Percentiles rank a stretch among this genome's conserved stretches.
phyloP scores from a whole-genome alignment of 2,797 vertebrate genomes.

The Molossus molossus region DNA sequence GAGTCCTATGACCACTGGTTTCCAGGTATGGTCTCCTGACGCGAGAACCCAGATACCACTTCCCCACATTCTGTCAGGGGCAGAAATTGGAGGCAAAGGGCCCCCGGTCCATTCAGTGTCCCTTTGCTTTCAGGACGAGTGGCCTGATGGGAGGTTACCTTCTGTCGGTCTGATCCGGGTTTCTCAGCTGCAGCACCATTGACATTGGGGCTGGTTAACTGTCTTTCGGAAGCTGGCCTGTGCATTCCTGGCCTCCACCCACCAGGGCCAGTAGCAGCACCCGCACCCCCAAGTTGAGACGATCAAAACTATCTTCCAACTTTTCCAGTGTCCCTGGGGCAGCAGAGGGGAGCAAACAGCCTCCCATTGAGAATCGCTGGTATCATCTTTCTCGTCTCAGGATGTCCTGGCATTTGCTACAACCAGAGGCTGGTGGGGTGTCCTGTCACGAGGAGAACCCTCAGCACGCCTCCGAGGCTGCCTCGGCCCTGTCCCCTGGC shows the following conservation, averaged over 20 bases:
- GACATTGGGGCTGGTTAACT: not conserved
- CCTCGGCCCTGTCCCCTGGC: not conserved
- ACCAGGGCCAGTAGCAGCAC: not conserved
- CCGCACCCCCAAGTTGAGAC: not conserved
- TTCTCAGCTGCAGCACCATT: not conserved
- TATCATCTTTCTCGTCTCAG: not conserved
- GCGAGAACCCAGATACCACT: not conserved
- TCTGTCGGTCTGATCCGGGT: not conserved
- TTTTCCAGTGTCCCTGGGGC: not conserved
- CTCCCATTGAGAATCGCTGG: not conserved
- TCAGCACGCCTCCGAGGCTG: not conserved
- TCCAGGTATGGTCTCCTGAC: not conserved
- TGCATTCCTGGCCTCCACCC: not conserved
- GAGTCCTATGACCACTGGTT: not conserved
- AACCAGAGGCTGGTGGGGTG: not conserved
- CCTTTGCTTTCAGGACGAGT: not conserved
- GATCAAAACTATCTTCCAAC: not conserved
- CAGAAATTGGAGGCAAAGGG: not conserved
- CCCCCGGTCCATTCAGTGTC: fast-evolving
- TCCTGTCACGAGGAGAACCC: not conserved
- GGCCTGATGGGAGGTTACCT: not conserved
- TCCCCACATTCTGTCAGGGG: not conserved
- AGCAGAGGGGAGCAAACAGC: not conserved
- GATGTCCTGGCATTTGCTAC: not conserved
- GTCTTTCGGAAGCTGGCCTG: not conserved